A percentile compares a stretch with the other conserved stretches of the same genome.
Evolutionary conservation across 2,113 vertebrate genomes (phyloP).

Genomic region (Climacteris rufus): DNA sequence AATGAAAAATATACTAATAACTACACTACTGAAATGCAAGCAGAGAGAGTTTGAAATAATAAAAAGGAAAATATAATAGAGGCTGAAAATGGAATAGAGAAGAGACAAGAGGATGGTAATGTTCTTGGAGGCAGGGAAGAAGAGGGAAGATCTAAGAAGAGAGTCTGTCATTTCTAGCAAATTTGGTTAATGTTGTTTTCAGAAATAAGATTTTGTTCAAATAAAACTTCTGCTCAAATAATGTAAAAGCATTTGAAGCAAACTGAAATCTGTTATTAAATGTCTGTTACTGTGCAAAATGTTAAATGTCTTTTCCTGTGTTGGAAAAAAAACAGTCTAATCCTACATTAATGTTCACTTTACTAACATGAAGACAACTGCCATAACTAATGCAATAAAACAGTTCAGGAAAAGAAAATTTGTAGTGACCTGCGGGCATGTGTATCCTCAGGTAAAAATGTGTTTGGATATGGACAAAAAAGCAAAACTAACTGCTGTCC

Average conservation of each 20-base stretch:
- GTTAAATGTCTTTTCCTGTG: not conserved
- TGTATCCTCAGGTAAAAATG: not conserved
- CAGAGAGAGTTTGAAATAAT: not conserved
- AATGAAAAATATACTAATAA: not conserved
- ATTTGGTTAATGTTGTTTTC: not conserved
- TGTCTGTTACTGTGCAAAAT: not conserved
- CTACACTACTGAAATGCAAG: not conserved
- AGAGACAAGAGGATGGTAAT: not conserved
- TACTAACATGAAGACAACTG: not conserved
- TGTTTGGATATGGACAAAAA: not conserved
- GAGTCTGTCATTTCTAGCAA: not conserved
- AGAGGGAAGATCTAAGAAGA: not conserved
- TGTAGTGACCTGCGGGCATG: not conserved
- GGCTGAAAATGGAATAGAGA: not conserved
- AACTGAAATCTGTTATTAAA: not conserved
- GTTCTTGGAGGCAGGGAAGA: not conserved
- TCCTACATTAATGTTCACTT: not conserved
- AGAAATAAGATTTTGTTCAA: not conserved
- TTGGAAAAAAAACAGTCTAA: not conserved
- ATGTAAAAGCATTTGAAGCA: not conserved
- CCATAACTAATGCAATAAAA: not conserved
- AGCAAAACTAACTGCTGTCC: not conserved
- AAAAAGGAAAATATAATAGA: not conserved
- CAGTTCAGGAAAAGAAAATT: not conserved
- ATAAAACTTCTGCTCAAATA: not conserved